Base-by-base conservation (phyloP, 2,888 invertebrate genomes). In the Osmoderma eremita region DNA sequence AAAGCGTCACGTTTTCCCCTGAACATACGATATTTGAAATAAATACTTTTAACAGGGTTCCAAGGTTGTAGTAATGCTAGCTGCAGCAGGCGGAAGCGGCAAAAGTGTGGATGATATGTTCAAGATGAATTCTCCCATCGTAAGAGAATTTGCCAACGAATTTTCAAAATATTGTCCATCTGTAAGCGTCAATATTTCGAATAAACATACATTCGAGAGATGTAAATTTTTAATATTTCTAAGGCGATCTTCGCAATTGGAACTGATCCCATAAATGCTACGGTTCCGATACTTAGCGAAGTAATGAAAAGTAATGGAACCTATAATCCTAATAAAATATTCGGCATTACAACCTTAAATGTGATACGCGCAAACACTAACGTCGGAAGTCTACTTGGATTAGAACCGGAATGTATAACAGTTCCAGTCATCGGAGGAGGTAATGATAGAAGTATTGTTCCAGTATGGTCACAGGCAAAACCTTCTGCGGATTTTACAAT, bases 381-480 rank as follows among this genome's bases (percentile, higher is more conserved):
- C 84, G 89, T 98, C 77, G 94, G 93, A 22, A 92, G 93, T 79
- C 90, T 92, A 70, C 93, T 95, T 86, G 87, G 89, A 39, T 85
- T 93, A 65, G 92, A 97, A 84, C 95, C 96, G 1, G 86, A 88
- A 74, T 82, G 87, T 71, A 92, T 95, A 3, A 87, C 88, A 78
- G 88, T 96, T 65, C 97, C 97, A 4, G 95, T 98, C 15, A 91
- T 98, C 79, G 97, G 98, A 24, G 98, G 98, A 1, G 98, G 98
- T 85, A 93, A 97, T 20, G 98, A 97, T 30, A 90, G 94, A 70
- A 98, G 98, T 75, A 98, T 98, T 83, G 91, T 98, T 78, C 98
- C 98, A 0, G 79, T 98, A 71, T 89, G 97, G 70, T 96, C 95
- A 38, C 97, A 97, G 85, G 88, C 90, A 76, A 88, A 90, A 70